Evolutionary conservation across 53 echinoderm and acorn worm species (phyloP).

Genomic region (Apostichopus leukothele): DNA sequence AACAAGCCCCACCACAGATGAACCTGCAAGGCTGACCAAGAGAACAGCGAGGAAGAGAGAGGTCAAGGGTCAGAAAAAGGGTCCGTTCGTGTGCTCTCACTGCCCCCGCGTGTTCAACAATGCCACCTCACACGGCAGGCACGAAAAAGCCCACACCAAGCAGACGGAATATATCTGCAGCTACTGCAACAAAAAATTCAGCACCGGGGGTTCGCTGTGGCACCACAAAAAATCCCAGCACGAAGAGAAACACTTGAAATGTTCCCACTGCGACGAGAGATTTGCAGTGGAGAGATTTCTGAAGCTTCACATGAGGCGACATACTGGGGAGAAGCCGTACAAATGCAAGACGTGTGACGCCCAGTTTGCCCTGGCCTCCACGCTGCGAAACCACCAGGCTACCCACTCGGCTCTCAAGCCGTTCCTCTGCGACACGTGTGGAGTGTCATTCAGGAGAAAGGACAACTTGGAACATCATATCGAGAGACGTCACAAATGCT

Average conservation of each 20-base stretch:
- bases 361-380: conserved; percentile 11
- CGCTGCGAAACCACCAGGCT: conserved; percentile 32
- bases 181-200: conserved; percentile 27
- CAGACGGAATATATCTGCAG: neutral
- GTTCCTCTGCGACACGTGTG: conserved; percentile 45
- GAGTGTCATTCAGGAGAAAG: conserved; percentile 22
- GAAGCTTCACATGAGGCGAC: conserved; percentile 23
- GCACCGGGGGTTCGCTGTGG: conserved; percentile 18
- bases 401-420: conserved; percentile 30
- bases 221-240: conserved; percentile 37
- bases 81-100: conserved; percentile 4
- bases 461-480: conserved; percentile 36
- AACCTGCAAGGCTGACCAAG: neutral
- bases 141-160: conserved; percentile 23
- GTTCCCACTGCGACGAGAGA: conserved; percentile 20
- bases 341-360: conserved; percentile 17
- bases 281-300: conserved; percentile 24
- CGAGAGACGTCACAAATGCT: neutral
- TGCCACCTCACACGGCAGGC: conserved; percentile 15
- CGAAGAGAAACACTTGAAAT: conserved; percentile 32
- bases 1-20: neutral
- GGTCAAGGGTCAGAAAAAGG: neutral
- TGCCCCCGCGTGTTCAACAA: conserved; percentile 42
- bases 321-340: conserved; percentile 37
- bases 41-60: conserved; percentile 10